Conservation (phyloP, 2,113 vertebrate genomes). For the Alethe diademata region DNA sequence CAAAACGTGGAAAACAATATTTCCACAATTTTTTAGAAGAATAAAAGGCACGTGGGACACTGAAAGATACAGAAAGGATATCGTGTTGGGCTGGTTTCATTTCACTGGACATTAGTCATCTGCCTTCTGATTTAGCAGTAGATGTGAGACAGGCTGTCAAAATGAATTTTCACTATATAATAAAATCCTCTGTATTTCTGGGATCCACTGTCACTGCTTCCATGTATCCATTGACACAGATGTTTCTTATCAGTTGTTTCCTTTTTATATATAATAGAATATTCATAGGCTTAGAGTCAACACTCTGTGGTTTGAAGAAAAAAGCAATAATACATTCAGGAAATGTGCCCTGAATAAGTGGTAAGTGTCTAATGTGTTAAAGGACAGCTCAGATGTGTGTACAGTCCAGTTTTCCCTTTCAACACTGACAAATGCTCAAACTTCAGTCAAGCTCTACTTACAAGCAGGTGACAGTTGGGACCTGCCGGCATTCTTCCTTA, state of each 20-base stretch:
- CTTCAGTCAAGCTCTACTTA: not conserved
- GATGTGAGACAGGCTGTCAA: not conserved
- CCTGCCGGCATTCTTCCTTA: conserved; percentile 9
- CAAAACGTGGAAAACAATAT: not conserved
- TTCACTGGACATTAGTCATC: not conserved
- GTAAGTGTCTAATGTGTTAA: not conserved
- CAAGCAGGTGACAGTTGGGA: not conserved
- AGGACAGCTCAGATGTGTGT: not conserved
- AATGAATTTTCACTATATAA: not conserved
- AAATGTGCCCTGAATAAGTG: not conserved
- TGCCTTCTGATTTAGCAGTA: not conserved
- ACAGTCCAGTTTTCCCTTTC: not conserved
- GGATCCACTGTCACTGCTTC: conserved; percentile 45
- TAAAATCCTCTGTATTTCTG: conserved; percentile 46
- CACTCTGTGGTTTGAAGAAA: not conserved
- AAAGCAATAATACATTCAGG: not conserved
- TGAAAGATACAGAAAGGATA: not conserved
- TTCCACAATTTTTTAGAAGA: not conserved
- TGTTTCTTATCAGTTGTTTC: conserved; percentile 37
- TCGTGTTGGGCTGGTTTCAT: not conserved
- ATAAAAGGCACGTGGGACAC: not conserved
- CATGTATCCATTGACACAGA: conserved; percentile 4
- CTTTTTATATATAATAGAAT: conserved; percentile 23
- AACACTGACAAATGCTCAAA: not conserved
- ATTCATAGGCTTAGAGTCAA: conserved; percentile 33